A percentile compares a stretch with the other conserved stretches of the same genome.
Evolutionary conservation across 2,888 invertebrate genomes (phyloP).

Genomic region (Nomada fabriciana): DNA sequence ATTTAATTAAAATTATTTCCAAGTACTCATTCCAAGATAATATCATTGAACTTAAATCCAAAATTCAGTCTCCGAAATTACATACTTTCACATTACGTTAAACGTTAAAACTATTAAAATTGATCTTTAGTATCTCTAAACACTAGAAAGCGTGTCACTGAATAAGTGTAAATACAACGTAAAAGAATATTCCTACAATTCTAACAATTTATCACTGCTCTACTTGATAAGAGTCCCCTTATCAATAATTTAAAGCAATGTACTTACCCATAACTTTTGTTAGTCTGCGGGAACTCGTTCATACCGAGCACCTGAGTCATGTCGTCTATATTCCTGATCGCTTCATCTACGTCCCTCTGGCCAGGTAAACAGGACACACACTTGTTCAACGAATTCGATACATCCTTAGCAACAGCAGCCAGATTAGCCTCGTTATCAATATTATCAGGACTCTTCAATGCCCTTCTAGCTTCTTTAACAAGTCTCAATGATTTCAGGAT

Average conservation of each 20-base stretch:
- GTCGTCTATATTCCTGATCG: constrained; percentile 92
- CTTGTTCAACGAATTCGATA: constrained; percentile 87
- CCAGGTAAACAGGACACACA: constrained; percentile 95
- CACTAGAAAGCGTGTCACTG: constrained; percentile 25
- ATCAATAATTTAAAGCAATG: constrained; percentile 1
- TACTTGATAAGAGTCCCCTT: constrained; percentile 26
- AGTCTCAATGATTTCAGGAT: constrained; percentile 91
- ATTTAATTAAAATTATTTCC: neutral
- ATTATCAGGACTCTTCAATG: constrained; percentile 89
- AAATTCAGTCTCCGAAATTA: neutral
- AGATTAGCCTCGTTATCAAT: constrained; percentile 86
- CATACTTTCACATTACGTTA: neutral
- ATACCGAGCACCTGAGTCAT: constrained; percentile 90
- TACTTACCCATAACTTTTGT: constrained; percentile 88
- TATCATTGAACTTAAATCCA: neutral
- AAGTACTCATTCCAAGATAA: neutral
- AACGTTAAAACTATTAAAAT: neutral
- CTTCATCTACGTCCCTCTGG: constrained; percentile 96
- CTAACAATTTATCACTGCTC: constrained; percentile 17
- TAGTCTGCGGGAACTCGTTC: constrained; percentile 91
- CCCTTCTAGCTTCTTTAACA: constrained; percentile 93
- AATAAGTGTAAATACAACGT: constrained; percentile 9
- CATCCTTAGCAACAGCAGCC: constrained; percentile 91
- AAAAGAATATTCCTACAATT: neutral
- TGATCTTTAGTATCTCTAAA: neutral